phyloP scores from a whole-genome alignment of 35 echinoderm and acorn worm species.

The Nesometra sesokonis region DNA sequence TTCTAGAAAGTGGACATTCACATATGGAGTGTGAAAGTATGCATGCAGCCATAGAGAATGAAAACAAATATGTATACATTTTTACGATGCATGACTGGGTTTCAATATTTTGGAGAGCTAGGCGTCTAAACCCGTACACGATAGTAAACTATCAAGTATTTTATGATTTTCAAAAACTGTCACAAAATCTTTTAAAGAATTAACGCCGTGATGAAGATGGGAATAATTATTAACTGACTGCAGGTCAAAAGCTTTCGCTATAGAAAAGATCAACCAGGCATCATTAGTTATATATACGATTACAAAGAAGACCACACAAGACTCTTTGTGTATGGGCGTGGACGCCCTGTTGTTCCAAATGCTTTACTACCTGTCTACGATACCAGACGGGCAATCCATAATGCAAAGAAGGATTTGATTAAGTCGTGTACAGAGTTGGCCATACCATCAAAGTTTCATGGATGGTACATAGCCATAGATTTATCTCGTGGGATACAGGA shows the following conservation, averaged over 20 bases:
- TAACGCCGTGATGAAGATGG: constrained; percentile 10
- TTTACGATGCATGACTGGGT: constrained; percentile 44
- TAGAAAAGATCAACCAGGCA: constrained; percentile 30
- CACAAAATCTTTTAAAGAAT: constrained; percentile 13
- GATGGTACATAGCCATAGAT: constrained; percentile 31
- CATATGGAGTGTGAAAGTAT: constrained; percentile 36
- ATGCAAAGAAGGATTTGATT: constrained; percentile 40
- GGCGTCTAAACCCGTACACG: constrained; percentile 27
- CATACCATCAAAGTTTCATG: constrained; percentile 29
- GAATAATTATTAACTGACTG: constrained; percentile 27
- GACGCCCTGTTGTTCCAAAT: constrained; percentile 18
- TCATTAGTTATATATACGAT: constrained; percentile 31
- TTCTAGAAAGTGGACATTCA: constrained; percentile 37
- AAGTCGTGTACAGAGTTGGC: constrained; percentile 30
- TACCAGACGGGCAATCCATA: constrained; percentile 5
- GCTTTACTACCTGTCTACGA: constrained; percentile 8
- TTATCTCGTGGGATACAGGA: constrained; percentile 18
- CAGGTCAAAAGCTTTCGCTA: constrained; percentile 19
- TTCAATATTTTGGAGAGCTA: constrained; percentile 34
- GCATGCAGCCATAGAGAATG: constrained; percentile 15
- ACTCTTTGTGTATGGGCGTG: constrained; percentile 24
- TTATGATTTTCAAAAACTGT: constrained; percentile 28
- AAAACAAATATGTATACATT: constrained; percentile 21
- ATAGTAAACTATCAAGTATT: constrained; percentile 25
- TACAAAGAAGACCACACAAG: constrained; percentile 32